These are phyloP conservation scores for Dipus sagitta DNA, from an alignment of 2,797 vertebrate genomes.

Conservation along the genomic window DNA sequence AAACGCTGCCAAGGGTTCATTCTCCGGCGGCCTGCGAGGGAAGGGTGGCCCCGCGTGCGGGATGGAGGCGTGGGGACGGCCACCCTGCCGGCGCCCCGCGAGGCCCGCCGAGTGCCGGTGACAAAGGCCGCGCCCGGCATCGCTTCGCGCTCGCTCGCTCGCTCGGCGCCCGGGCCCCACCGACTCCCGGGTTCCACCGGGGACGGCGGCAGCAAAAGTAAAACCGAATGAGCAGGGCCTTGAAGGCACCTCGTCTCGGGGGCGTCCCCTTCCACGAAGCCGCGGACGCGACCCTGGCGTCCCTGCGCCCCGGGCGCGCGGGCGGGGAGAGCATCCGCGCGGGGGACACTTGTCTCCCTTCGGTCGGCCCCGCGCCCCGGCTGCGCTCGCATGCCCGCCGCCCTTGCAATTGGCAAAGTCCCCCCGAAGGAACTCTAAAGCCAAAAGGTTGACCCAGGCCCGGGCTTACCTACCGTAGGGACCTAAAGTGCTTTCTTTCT, in stretches of 20 bases:
- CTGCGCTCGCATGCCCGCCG: not conserved
- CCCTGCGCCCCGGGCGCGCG: not conserved
- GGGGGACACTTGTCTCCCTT: not conserved
- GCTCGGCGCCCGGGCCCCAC: not conserved
- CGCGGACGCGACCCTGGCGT: not conserved
- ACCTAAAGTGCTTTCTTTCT: not conserved
- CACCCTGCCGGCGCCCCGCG: not conserved
- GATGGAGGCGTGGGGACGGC: not conserved
- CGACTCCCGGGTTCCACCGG: not conserved
- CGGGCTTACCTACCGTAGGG: not conserved
- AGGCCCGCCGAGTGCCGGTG: not conserved
- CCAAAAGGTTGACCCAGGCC: not conserved
- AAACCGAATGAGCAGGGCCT: not conserved
- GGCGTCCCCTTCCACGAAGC: fast-evolving
- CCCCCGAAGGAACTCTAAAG: not conserved
- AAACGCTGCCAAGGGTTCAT: slow-evolving; percentile 62
- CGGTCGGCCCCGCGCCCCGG: not conserved
- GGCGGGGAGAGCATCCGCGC: not conserved
- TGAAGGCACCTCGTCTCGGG: not conserved
- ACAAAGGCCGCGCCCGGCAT: slow-evolving; percentile 59
- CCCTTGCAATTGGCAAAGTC: not conserved
- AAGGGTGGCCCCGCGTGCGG: not conserved
- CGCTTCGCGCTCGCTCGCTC: not conserved
- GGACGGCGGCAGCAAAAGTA: not conserved
- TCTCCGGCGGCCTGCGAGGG: not conserved